Evolutionary conservation across 2,888 invertebrate species (phyloP), one percentile per base, ranked within the genome.

Genomic region (Ennomos erosarius): DNA sequence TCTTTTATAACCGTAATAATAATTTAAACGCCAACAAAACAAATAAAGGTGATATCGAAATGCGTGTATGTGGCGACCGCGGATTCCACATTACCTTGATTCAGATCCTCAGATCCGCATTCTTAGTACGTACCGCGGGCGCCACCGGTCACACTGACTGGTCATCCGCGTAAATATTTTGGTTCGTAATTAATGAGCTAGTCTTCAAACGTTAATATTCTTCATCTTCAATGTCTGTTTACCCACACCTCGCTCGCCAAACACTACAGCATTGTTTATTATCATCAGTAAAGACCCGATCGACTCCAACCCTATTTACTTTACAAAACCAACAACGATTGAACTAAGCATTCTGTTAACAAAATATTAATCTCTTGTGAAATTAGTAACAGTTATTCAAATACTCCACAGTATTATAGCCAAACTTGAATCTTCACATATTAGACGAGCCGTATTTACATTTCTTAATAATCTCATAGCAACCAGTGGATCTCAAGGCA

Each of bases 91-190:
- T 88, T 87, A 89, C 88, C 88, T 90, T 90, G 90, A 88, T 90
- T 87, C 82, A 84, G 81, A 87, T 81, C 79, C 81, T 74, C 75
- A 82, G 88, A 90, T 92, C 91, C 91, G 91, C 91, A 92, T 92
- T 92, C 91, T 88, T 88, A 82, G 82, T 84, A 79, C 79, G 75
- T 76, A 79, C 78, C 78, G 79, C 81, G 82, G 84, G 84, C 87
- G 88, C 88, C 87, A 82, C 66, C 74, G 78, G 75, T 75, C 78
- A 67, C 72, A 78, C 74, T 72, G 73, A 78, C 78, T 73, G 70
- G 75, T 73, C 74, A 78, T 75, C 75, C 77, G 79, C 82, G 85
- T 85, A 84, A 89, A 90, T 88, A 88, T 90, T 88, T 89, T 86
- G 84, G 85, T 88, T 88, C 83, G 84, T 88, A 90, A 89, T 88